A percentile compares a stretch with the other conserved stretches of the same genome.
Evolutionary conservation across 2,113 vertebrate species (phyloP).

Genomic region (Oophaga pumilio): DNA sequence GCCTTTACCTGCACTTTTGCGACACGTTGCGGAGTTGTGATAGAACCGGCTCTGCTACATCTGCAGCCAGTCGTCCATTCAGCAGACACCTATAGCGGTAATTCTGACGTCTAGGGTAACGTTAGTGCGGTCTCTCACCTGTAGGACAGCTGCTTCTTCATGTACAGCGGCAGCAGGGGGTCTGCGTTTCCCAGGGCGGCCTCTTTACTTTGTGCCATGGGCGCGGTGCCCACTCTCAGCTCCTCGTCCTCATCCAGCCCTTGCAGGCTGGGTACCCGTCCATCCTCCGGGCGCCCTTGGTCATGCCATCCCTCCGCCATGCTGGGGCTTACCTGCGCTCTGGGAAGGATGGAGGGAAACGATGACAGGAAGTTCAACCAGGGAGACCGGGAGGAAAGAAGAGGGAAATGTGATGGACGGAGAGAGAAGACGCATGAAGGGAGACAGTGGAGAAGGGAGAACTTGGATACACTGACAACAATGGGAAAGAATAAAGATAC

Average conservation of each 20-base stretch:
- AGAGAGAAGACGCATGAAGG: neutral
- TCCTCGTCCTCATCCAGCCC: slow-evolving; percentile 16
- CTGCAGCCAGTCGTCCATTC: neutral
- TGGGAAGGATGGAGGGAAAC: neutral
- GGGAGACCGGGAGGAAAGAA: neutral
- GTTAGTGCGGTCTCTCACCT: slow-evolving; percentile 64
- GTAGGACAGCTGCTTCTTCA: slow-evolving; percentile 79
- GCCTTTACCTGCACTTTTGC: neutral
- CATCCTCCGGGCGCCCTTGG: neutral
- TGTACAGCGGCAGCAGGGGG: slow-evolving; percentile 66
- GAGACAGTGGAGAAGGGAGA: neutral
- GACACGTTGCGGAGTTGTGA: neutral
- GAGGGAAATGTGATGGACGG: neutral
- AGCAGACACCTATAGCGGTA: neutral
- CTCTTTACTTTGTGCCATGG: neutral
- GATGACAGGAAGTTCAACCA: slow-evolving; percentile 17
- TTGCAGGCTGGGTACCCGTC: neutral
- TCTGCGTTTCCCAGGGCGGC: neutral
- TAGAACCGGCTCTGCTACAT: neutral
- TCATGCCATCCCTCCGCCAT: slow-evolving; percentile 44
- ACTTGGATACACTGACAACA: neutral
- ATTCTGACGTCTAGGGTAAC: neutral
- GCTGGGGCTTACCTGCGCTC: neutral
- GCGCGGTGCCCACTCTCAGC: slow-evolving; percentile 14
- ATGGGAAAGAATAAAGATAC: neutral